Base-by-base conservation (phyloP, 2,113 vertebrate genomes). In the Ceyx melanurus region DNA sequence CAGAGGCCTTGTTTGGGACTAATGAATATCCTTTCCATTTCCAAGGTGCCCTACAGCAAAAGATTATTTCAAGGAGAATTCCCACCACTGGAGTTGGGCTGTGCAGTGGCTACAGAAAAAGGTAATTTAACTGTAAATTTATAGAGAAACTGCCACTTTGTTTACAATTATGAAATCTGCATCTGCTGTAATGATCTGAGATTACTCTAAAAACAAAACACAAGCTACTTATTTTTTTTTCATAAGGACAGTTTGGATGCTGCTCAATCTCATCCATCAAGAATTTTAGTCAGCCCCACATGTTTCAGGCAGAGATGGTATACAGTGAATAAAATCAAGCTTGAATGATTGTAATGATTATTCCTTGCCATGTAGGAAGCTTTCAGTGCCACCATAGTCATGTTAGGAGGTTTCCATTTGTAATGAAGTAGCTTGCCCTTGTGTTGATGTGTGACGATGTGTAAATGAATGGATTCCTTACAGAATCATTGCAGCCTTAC, bases 41-140 rank as follows among this genome's bases (percentile, higher is more conserved):
- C 40, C 72, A 95, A 99, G 99, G 97, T 99, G 99, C 94, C 93
- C 98, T 94, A 98, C 98, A 83, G 99, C 99, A 58, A 99, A 99
- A 96, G 99, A 99, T 79, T 99, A 99, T 95, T 99, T 99, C 97
- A 99, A 99, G 94, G 99, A 99, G 82, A 98, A 99, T 87, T 99
- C 99, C 23, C 98, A 99, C 84, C 99, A 99, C 92, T 99, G 99
- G 99, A 99, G 99, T 66, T 99, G 99, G 99, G 99, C 99, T 10
- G 99, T 99, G 22, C 99, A 99, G 97, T 99, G 99, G 99, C 97
- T 99, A 13, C 99, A 99, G 92, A 99, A 99, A 82, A 99, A 99
- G 98, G 99, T 98, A 94, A 64, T 29, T 70, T 86, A 53, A 4
- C 26, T 74, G 29, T 64, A 28, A 48, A n/a, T 54, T 48, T 19